Evolutionary conservation across 2,888 invertebrate genomes (phyloP).

Genomic region (Scaptodrosophila latifasciaeformis): DNA sequence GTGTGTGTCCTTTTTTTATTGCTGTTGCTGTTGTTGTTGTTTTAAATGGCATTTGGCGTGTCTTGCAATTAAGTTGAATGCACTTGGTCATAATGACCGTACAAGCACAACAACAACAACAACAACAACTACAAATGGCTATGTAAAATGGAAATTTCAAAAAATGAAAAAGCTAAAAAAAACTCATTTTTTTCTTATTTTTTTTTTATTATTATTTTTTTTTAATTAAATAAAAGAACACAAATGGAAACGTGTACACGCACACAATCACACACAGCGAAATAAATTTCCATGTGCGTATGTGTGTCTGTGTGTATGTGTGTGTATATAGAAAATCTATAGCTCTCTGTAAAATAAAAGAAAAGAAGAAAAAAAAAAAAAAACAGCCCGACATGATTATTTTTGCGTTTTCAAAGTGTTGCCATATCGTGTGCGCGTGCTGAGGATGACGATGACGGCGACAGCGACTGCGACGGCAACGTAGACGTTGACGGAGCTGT

Average conservation of each 20-base stretch:
- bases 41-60: conserved; percentile 3
- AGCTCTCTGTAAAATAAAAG: conserved; percentile 1
- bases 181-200: too few species aligned
- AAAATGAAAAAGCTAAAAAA: conserved; percentile 2
- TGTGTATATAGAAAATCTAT: neutral
- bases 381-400: conserved; percentile 1
- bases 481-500: neutral
- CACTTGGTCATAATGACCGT: neutral
- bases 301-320: neutral
- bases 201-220: too few species aligned
- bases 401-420: neutral
- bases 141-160: neutral
- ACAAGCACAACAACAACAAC: neutral
- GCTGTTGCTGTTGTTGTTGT: too few species aligned
- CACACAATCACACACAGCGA: neutral
- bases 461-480: neutral
- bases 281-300: neutral
- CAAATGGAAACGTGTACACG: conserved; percentile 1
- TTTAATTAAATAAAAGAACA: too few species aligned
- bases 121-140: neutral
- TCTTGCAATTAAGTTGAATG: conserved; percentile 5
- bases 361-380: too few species aligned
- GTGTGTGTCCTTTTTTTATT: too few species aligned
- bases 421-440: neutral
- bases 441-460: neutral